Evolutionary conservation across 2,113 vertebrate genomes (phyloP).

Genomic region (Malurus cyaneus): DNA sequence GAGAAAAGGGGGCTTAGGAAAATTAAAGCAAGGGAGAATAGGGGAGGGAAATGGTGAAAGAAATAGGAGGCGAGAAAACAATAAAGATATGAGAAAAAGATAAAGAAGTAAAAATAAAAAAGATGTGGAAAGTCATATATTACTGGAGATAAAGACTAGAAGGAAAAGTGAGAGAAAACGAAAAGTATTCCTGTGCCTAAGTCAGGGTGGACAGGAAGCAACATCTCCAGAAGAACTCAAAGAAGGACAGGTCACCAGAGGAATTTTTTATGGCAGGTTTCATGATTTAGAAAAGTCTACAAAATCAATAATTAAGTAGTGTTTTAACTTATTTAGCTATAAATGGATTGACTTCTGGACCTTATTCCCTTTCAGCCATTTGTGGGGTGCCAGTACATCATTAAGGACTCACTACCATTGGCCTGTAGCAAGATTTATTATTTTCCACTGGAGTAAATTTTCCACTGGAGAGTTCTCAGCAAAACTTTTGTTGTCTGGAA

Average conservation of each 20-base stretch:
- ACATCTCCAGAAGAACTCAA: background rate
- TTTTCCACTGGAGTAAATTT: background rate
- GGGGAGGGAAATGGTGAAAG: background rate
- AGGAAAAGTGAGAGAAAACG: background rate
- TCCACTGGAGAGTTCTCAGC: background rate
- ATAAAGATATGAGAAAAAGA: background rate
- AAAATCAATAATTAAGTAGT: background rate
- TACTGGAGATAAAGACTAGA: background rate
- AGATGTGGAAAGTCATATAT: background rate
- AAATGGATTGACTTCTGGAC: background rate
- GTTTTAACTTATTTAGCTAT: background rate
- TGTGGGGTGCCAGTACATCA: fast-evolving
- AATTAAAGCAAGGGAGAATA: background rate
- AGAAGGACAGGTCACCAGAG: background rate
- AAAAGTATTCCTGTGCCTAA: background rate
- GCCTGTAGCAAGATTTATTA: background rate
- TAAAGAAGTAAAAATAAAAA: background rate
- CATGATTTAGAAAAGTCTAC: background rate
- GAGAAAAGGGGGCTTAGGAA: background rate
- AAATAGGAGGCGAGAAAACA: background rate
- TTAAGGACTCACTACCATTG: background rate
- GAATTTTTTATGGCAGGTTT: background rate
- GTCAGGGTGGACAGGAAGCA: background rate
- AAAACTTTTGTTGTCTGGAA: background rate
- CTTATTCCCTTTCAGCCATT: background rate